phyloP scores from a whole-genome alignment of 2,888 invertebrate genomes.

The Pomacea canaliculata region DNA sequence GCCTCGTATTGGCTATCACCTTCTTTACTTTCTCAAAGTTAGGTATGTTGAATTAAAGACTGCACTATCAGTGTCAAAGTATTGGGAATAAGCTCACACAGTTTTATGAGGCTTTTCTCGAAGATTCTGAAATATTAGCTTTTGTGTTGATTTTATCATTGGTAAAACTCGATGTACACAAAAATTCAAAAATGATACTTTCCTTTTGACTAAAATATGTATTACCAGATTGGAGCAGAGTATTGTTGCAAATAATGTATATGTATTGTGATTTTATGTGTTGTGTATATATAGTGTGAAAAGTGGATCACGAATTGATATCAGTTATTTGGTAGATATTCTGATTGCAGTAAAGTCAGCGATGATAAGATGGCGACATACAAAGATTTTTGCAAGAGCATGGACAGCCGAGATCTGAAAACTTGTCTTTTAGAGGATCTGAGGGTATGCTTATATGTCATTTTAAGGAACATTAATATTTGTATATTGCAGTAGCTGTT shows the following conservation, averaged over 20 bases:
- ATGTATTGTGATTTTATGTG: no score
- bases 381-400: conserved; percentile 86
- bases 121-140: neutral
- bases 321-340: neutral
- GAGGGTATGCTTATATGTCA: conserved; percentile 71
- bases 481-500: neutral
- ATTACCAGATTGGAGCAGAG: no score
- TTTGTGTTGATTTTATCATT: neutral
- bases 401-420: conserved; percentile 74
- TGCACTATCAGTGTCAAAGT: neutral
- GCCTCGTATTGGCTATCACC: conserved; percentile 84
- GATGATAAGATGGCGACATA: conserved; percentile 87
- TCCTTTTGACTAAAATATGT: no score
- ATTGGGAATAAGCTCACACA: neutral
- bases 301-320: no score
- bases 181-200: neutral
- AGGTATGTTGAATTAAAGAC: conserved; percentile 51
- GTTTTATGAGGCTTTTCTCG: neutral
- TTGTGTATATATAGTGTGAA: neutral
- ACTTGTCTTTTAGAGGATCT: conserved; percentile 82
- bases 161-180: neutral
- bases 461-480: neutral
- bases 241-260: no score
- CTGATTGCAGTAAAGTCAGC: conserved; percentile 72
- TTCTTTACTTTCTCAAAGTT: conserved; percentile 90